Evolutionary conservation across 2,888 invertebrate species (phyloP).

Genomic region (Cordylochernes scorpioides): DNA sequence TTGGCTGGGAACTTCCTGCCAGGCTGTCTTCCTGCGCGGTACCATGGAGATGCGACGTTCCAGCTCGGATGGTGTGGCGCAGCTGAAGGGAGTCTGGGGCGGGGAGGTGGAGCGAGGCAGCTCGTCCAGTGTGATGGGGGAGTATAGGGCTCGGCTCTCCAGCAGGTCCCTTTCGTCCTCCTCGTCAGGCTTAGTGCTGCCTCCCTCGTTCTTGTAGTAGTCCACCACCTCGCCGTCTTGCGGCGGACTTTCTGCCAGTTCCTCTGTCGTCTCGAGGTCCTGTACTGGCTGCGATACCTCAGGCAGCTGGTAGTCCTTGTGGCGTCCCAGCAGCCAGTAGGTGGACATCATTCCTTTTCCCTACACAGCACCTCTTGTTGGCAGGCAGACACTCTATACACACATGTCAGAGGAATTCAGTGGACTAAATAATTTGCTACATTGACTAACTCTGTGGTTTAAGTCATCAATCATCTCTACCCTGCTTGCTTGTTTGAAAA

Average conservation of each 20-base stretch:
- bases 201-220: background rate
- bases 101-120: conserved; percentile 6
- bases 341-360: conserved; percentile 13
- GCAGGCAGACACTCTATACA: no score
- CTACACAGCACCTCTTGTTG: no score
- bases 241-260: background rate
- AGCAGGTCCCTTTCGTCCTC: conserved; percentile 1
- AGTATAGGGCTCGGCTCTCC: conserved; percentile 8
- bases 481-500: no score
- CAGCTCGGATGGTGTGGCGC: no score
- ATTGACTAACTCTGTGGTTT: no score
- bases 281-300: background rate
- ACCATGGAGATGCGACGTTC: no score
- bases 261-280: background rate
- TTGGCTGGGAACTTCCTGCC: no score
- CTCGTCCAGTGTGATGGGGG: conserved; percentile 10
- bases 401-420: no score
- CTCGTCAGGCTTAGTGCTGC: background rate
- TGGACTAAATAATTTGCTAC: no score
- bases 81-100: no score
- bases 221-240: background rate
- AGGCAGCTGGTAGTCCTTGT: background rate
- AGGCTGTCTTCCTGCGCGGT: no score
- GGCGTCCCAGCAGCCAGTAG: conserved; percentile 9
- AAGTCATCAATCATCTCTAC: no score